Conservation (phyloP, 2,797 vertebrate genomes). For the Aratinga solstitialis region DNA sequence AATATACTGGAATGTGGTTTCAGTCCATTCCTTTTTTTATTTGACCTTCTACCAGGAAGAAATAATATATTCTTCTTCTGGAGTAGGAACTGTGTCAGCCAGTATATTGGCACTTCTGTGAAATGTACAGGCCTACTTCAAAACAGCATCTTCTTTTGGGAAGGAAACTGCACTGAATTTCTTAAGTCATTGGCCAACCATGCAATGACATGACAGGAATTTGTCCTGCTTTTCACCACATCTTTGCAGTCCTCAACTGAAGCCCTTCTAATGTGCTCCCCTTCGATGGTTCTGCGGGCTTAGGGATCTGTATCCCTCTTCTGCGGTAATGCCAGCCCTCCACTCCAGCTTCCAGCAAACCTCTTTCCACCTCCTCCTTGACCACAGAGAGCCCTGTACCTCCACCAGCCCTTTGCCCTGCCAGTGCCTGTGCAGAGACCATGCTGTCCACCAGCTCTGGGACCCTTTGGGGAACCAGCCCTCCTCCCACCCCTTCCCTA, state of each 20-base stretch:
- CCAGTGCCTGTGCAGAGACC: neutral
- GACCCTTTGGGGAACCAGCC: neutral
- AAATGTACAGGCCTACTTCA: neutral
- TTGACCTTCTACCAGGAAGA: conserved; percentile 21
- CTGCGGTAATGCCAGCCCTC: neutral
- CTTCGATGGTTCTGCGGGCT: neutral
- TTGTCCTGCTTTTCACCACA: neutral
- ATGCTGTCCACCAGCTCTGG: neutral
- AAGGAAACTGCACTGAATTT: neutral
- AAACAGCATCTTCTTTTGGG: conserved; percentile 1
- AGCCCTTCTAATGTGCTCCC: neutral
- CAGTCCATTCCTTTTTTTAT: neutral
- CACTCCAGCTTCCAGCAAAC: neutral
- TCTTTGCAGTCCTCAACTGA: fast-evolving
- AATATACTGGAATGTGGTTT: conserved; percentile 51
- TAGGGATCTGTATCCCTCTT: neutral
- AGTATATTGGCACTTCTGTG: neutral
- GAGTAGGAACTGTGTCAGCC: neutral
- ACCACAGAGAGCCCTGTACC: neutral
- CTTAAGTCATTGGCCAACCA: neutral
- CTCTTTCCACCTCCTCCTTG: neutral
- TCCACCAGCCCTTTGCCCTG: neutral
- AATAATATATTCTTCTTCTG: conserved; percentile 22
- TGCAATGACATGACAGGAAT: neutral
- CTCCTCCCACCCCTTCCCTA: neutral